Evolutionary conservation across 1,140 invertebrate species (phyloP).

Genomic region (Drosophila aff.): DNA sequence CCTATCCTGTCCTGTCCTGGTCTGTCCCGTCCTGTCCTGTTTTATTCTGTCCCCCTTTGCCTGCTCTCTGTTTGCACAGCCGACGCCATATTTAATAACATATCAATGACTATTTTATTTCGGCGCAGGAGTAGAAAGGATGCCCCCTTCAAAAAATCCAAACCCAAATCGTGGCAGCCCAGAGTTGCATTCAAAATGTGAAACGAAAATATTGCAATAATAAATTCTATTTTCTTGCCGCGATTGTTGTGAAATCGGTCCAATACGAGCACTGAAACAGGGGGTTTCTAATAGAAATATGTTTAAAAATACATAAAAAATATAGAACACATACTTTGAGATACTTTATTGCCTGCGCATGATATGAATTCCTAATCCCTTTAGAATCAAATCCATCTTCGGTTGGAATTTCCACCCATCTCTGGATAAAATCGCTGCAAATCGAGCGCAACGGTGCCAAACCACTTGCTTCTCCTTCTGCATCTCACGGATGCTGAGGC

Average conservation of each 20-base stretch:
- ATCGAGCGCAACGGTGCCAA: conserved; percentile 44
- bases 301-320: neutral
- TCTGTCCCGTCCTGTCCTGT: conserved; percentile 8
- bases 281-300: no score
- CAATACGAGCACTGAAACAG: no score
- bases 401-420: conserved; percentile 9
- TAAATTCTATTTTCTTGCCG: conserved; percentile 19
- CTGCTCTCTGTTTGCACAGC: conserved; percentile 53
- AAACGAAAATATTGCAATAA: conserved; percentile 21
- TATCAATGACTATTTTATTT: conserved; percentile 75
- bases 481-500: conserved; percentile 6
- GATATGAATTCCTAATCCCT: neutral
- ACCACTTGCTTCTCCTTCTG: conserved; percentile 23
- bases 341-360: neutral
- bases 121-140: neutral
- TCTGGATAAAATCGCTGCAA: conserved; percentile 24
- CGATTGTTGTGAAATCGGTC: neutral
- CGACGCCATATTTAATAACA: conserved; percentile 76
- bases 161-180: conserved; percentile 15
- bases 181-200: conserved; percentile 8
- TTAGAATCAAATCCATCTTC: conserved; percentile 2
- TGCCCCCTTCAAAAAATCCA: conserved; percentile 1
- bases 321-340: neutral
- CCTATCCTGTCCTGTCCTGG: conserved; percentile 2
- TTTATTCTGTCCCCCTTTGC: conserved; percentile 15